Evolutionary conservation across 1,140 invertebrate species (phyloP).

Genomic region (Plectrocnemia conspersa): DNA sequence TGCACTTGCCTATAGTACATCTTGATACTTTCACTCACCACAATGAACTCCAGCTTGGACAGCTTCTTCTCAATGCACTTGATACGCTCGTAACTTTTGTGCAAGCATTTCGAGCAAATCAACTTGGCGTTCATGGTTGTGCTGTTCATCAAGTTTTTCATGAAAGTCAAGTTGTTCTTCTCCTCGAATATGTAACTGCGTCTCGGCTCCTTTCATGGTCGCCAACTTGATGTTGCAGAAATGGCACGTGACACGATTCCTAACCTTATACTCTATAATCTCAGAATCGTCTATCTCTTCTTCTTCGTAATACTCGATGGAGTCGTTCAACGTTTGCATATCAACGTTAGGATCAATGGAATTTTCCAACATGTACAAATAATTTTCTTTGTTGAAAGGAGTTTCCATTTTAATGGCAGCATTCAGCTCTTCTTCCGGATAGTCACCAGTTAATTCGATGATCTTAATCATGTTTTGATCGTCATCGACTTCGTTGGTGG

Average conservation of each 20-base stretch:
- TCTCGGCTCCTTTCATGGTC: constrained; percentile 13
- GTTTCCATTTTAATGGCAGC: constrained; percentile 1
- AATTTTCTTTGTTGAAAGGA: constrained; percentile 1
- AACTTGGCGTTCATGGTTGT: constrained; percentile 1
- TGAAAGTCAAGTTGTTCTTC: constrained; percentile 5
- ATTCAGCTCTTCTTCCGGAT: background rate
- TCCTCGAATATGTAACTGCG: constrained; percentile 17
- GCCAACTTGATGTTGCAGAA: constrained; percentile 4
- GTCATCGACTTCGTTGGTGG: background rate
- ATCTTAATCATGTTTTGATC: constrained; percentile 11
- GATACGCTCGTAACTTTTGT: constrained; percentile 6
- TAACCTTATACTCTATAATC: background rate
- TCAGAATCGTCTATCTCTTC: constrained; percentile 6
- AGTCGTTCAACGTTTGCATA: background rate
- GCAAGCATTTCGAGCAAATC: constrained; percentile 9
- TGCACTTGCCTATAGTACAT: constrained; percentile 1
- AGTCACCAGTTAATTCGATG: constrained; percentile 3
- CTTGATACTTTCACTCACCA: constrained; percentile 2
- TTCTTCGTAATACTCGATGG: background rate
- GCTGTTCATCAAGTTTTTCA: background rate
- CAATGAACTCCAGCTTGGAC: background rate
- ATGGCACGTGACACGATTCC: constrained; percentile 12
- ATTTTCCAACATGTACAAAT: background rate
- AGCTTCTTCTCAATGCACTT: background rate
- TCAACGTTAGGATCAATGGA: background rate